These are phyloP conservation scores for Erebia palarica DNA, from an alignment of 2,888 invertebrate species.

Conservation along the genomic window DNA sequence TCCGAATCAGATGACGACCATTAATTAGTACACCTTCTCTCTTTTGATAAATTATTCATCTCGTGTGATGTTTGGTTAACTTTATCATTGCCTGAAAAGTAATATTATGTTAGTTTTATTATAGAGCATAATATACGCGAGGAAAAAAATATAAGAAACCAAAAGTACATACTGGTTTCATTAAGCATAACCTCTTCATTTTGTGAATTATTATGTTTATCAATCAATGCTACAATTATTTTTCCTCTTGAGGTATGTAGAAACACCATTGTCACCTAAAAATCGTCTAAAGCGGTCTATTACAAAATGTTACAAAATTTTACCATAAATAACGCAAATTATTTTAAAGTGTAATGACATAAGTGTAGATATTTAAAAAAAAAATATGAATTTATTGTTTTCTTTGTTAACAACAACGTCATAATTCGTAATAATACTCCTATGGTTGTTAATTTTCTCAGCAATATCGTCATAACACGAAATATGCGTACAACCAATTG, in stretches of 20 bases:
- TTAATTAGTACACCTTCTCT: not conserved
- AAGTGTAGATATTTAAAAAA: too few relatives aligned
- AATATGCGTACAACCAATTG: too few relatives aligned
- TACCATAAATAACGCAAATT: too few relatives aligned
- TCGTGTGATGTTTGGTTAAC: slow-evolving; percentile 4
- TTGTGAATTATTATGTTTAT: not conserved
- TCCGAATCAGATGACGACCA: not conserved
- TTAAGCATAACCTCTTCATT: slow-evolving; percentile 7
- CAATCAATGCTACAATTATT: slow-evolving; percentile 11
- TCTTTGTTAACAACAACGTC: too few relatives aligned
- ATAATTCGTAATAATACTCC: too few relatives aligned
- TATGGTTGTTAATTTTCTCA: too few relatives aligned
- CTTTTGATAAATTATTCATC: slow-evolving; percentile 7
- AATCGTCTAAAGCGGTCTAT: not conserved
- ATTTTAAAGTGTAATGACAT: too few relatives aligned
- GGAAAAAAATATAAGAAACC: slow-evolving; percentile 8
- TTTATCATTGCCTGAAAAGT: slow-evolving; percentile 10
- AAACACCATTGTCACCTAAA: slow-evolving; percentile 9
- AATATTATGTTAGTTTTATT: slow-evolving; percentile 5
- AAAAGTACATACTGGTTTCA: slow-evolving; percentile 4
- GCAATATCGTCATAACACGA: too few relatives aligned
- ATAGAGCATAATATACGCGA: not conserved
- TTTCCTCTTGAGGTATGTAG: slow-evolving; percentile 6
- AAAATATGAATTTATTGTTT: too few relatives aligned
- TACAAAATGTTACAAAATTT: too few relatives aligned